Percentiles rank a stretch among this genome's conserved stretches.
Conservation (phyloP, 2,797 vertebrate species). For the Leuciscus waleckii region DNA sequence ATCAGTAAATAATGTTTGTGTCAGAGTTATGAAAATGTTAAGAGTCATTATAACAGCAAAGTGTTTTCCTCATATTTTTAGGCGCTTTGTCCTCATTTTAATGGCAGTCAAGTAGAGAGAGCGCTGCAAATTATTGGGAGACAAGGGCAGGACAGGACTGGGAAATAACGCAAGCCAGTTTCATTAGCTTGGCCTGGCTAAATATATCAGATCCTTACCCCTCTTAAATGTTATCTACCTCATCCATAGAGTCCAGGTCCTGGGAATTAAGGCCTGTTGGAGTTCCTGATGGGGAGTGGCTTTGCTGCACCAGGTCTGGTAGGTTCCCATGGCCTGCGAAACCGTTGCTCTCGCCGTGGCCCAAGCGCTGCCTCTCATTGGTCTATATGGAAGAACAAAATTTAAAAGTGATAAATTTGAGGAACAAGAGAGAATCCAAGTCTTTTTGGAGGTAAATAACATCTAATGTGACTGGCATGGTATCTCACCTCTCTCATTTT, state of each 20-base stretch:
- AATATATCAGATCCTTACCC: conserved; percentile 1
- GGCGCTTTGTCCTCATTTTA: neutral
- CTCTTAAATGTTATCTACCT: conserved; percentile 80
- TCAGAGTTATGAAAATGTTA: neutral
- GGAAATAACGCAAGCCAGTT: neutral
- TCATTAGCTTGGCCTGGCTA: conserved; percentile 1
- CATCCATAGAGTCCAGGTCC: conserved; percentile 88
- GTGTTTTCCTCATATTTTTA: neutral
- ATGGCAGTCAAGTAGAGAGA: neutral
- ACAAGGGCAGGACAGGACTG: neutral
- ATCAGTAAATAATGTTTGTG: conserved; percentile 4
- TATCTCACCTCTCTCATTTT: conserved; percentile 91
- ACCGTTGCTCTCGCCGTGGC: conserved; percentile 92
- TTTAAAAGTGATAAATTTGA: neutral
- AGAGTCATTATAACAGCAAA: neutral
- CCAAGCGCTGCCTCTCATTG: conserved; percentile 88
- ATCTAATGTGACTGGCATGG: neutral
- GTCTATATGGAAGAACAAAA: conserved; percentile 70
- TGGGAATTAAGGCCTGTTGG: conserved; percentile 87
- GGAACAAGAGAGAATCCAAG: neutral
- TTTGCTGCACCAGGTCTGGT: conserved; percentile 96
- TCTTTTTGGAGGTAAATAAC: neutral
- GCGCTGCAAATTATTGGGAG: neutral
- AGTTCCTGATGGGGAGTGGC: conserved; percentile 90
- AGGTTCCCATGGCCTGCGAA: conserved; percentile 92